Base-by-base conservation (phyloP, 1,140 invertebrate genomes). In the Nebria ingens region DNA sequence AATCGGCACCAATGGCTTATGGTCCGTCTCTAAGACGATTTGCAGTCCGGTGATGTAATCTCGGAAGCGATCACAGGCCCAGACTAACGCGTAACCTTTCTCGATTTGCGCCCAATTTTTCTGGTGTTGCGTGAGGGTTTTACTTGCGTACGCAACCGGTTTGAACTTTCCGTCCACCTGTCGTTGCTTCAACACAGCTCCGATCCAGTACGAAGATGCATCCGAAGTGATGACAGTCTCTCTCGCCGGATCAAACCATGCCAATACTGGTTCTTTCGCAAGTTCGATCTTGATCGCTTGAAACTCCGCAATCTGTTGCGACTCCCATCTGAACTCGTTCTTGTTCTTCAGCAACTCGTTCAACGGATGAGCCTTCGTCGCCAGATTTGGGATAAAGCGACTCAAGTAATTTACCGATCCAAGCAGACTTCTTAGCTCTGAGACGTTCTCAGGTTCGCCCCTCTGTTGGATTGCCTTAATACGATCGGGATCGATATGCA, bases 21-120 rank as follows among this genome's bases (percentile, higher is more conserved):
- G 73, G 56, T 79, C 78, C 1, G 73, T 77, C 29, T 65, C 57
- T 15, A 79, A 56, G 3, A 63, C 62, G 62, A 80, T 79, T 15
- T 66, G 29, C 11, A 68, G 56, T 19, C 78, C 77, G 58, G 66
- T 71, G 1, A 82, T 25, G 59, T 74, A 81, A 29, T 73, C 58
- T 29, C 76, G 68, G 59, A 80, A 80, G 61, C 73, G 74, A 55
- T 70, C 68, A 2, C 80, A 66, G 2, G 67, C 68, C 58, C 63
- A 72, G 15, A 75, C 54, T 15, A 77, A 67, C 2, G 65, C 64
- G 23, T 67, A 66, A 61, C 79, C 76, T 57, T 72, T 71, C 55
- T 73, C 71, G 20, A 71, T 71, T 50, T 69, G 68, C 0, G 66
- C 62, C 50, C 68, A 71, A 0, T 55, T 52, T 49, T 60, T 38